A percentile compares a stretch with the other conserved stretches of the same genome.
Evolutionary conservation across 2,888 invertebrate genomes (phyloP).

Genomic region (Ormyrus pomaceus): DNA sequence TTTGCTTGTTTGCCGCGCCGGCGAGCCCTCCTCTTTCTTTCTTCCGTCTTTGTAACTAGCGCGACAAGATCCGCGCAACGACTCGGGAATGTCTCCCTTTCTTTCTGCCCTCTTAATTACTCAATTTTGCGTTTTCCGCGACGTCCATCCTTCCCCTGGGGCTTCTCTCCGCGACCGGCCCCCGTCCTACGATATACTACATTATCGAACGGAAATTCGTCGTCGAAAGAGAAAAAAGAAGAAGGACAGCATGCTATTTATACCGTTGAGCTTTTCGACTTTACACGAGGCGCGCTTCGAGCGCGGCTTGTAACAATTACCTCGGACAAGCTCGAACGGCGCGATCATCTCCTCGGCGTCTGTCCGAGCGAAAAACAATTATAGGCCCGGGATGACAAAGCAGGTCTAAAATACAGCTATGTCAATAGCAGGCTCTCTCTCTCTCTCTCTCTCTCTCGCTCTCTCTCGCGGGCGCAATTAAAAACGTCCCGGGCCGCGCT

Average conservation of each 20-base stretch:
- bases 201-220: not conserved
- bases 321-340: too few species aligned
- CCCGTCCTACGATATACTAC: not conserved
- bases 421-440: not conserved
- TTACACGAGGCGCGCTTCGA: too few species aligned
- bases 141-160: slow-evolving; percentile 4
- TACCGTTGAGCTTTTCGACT: too few species aligned
- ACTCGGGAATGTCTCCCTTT: slow-evolving; percentile 12
- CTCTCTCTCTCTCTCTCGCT: not conserved
- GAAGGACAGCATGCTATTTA: too few species aligned
- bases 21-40: slow-evolving; percentile 17
- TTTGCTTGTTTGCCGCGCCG: slow-evolving; percentile 49
- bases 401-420: not conserved
- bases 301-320: too few species aligned
- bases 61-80: not conserved
- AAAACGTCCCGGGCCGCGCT: not conserved
- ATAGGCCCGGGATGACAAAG: slow-evolving; percentile 1
- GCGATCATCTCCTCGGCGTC: too few species aligned
- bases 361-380: not conserved
- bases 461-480: not conserved
- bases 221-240: not conserved
- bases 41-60: not conserved
- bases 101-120: slow-evolving; percentile 32
- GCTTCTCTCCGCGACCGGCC: not conserved
- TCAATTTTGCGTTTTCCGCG: slow-evolving; percentile 36